Base-by-base conservation (phyloP, 2,113 vertebrate genomes). In the Oryzias woworae region DNA sequence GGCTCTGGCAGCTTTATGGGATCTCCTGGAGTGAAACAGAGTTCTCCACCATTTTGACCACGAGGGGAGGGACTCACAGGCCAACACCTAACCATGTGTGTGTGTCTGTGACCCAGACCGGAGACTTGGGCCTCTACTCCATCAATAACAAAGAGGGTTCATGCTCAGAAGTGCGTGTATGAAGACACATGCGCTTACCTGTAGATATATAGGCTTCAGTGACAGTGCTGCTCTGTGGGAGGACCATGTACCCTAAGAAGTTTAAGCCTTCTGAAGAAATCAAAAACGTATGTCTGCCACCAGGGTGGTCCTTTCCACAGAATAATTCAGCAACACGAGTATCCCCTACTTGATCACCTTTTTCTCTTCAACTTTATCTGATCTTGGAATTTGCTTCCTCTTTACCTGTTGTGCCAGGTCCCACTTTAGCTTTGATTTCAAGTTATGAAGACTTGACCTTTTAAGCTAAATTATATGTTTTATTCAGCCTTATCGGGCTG, bases 211-310 rank as follows among this genome's bases (percentile, higher is more conserved):
- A 89, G 87, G 79, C 84, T 81, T 77, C 83, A 75, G 83, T 92
- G 92, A 95, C 87, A 83, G 92, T 89, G 88, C 88, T 75, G 75
- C 86, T 88, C 63, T 59, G 91, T 91, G 91, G 94, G 93, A 95
- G 93, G 91, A 91, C 83, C 92, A 73, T 91, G 90, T 93, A 93
- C 89, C 92, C 90, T 92, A 88, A 87, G 91, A 94, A 92, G 91
- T 91, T 92, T 92, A 93, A 94, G 74, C 92, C 94, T 94, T 89
- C 78, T 72, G 85, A 88, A 80, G 84, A 93, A 96, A 96, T 94
- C 93, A 92, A 91, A 95, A 95, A 91, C 92, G 91, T 92, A 94
- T 95, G 94, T 92, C 16, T 82, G 79, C 87, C 76, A 85, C 76
- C 90, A 80, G 66, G 95, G 95, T 96, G 96, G 95, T 96, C 95